Evolutionary conservation across 1,140 invertebrate genomes (phyloP).

Genomic region (Ditylenchus dipsaci): DNA sequence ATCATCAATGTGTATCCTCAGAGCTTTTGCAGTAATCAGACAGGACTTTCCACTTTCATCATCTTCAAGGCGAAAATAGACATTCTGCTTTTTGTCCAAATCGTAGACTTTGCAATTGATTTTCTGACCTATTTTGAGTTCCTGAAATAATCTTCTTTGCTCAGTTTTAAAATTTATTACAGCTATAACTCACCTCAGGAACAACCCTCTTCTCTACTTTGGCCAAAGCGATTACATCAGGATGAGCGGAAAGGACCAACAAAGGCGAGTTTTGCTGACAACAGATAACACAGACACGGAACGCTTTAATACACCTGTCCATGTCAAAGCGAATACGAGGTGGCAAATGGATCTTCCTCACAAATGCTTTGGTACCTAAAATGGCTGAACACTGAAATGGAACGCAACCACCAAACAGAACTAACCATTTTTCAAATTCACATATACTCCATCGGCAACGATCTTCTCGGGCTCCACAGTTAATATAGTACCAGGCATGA

Average conservation of each 20-base stretch:
- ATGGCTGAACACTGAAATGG: neutral
- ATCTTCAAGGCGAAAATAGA: conserved; percentile 33
- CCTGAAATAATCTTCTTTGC: conserved; percentile 24
- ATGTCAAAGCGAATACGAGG: conserved; percentile 44
- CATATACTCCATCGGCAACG: conserved; percentile 36
- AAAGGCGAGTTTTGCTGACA: conserved; percentile 47
- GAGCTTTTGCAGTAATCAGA: conserved; percentile 43
- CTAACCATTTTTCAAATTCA: conserved; percentile 46
- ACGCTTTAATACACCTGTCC: conserved; percentile 13
- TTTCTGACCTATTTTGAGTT: conserved; percentile 35
- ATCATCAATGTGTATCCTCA: conserved; percentile 34
- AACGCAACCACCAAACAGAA: neutral
- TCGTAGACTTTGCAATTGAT: conserved; percentile 41
- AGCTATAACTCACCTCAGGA: conserved; percentile 37
- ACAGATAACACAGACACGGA: conserved; percentile 45
- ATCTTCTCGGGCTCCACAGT: conserved; percentile 38
- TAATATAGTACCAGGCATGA: conserved; percentile 53
- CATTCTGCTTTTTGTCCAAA: conserved; percentile 39
- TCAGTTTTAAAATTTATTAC: neutral
- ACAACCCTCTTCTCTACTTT: conserved; percentile 38
- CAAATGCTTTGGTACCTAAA: conserved; percentile 47
- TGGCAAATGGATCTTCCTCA: conserved; percentile 40
- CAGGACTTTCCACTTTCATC: conserved; percentile 35
- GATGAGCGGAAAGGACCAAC: conserved; percentile 51
- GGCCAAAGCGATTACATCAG: conserved; percentile 48